Conservation (phyloP, 1,140 invertebrate genomes). For the Acromyrmex charruanus region DNA sequence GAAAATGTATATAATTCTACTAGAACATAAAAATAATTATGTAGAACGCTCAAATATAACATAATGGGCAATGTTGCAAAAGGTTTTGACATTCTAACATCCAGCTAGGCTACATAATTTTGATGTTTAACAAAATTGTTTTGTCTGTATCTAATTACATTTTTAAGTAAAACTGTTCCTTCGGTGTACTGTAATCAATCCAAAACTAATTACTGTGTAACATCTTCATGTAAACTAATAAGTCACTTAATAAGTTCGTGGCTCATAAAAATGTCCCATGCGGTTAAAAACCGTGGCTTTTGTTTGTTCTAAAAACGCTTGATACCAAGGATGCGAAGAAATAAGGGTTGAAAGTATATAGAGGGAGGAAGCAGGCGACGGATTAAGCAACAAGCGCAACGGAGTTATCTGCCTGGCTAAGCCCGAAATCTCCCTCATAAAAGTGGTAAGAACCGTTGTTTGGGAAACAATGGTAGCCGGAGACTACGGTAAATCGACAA, state of each 20-base stretch:
- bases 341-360: conserved; percentile 61
- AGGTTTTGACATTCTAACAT: no score
- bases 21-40: no score
- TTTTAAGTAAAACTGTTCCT: no score
- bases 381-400: conserved; percentile 74
- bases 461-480: conserved; percentile 80
- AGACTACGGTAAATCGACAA: conserved; percentile 62
- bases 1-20: no score
- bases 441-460: conserved; percentile 83
- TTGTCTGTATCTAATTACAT: no score
- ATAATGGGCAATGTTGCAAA: no score
- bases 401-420: conserved; percentile 81
- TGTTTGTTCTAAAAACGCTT: conserved; percentile 64
- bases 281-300: conserved; percentile 35
- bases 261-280: conserved; percentile 17
- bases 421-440: conserved; percentile 82
- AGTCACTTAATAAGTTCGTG: background rate
- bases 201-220: conserved; percentile 12
- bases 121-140: no score
- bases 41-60: no score
- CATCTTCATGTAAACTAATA: background rate
- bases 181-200: background rate
- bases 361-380: conserved; percentile 17
- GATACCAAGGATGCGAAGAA: conserved; percentile 54
- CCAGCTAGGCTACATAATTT: no score